Evolutionary conservation across 1,140 invertebrate species (phyloP), one percentile per base, ranked within the genome.

Genomic region (Papilio helenus): DNA sequence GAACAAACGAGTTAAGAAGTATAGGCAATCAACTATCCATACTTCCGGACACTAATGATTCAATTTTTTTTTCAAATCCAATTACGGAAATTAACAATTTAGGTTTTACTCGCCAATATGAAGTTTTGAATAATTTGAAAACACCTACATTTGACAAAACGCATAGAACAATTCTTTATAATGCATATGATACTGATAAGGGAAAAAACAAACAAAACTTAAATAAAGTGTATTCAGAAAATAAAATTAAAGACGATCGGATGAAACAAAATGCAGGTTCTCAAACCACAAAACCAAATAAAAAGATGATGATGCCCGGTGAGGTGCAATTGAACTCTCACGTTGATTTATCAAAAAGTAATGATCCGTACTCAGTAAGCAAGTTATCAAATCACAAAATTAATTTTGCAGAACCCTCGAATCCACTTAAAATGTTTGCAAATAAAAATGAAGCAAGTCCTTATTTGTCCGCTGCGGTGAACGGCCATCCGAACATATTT

Each of bases 301-400:
- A 26, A 23, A 61, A 2, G 12, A 12, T 4, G 3, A 65, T 16
- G 61, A 29, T 26, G 14, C 23, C 23, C 23, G 26, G 12, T 29
- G 3, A 68, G 26, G 23, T 34, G 1, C 61, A 16, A 16, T 34
- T 80, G 26, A 73, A 82, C 71, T 49, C 42, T 39, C 76, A 79
- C 46, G 79, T 84, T 12, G 79, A 82, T 9, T 65, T 42, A 20
- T 18, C 72, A 42, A 76, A 16, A 68, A 65, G 3, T 26, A 65
- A 65, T 14, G 58, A 65, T 3, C 23, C 58, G 3, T 26, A 65
- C 58, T 14, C 58, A 29, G 18, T 29, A 29, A 65, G 23, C 20
- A 26, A 20, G 8, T 61, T 61, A 23, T 61, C 55, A 61, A 61
- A 23, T 26, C 23, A 68, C 26, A 29, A 29, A 29, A 68, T 8